Evolutionary conservation across 1,140 invertebrate genomes (phyloP).

Genomic region (Sitophilus oryzae): DNA sequence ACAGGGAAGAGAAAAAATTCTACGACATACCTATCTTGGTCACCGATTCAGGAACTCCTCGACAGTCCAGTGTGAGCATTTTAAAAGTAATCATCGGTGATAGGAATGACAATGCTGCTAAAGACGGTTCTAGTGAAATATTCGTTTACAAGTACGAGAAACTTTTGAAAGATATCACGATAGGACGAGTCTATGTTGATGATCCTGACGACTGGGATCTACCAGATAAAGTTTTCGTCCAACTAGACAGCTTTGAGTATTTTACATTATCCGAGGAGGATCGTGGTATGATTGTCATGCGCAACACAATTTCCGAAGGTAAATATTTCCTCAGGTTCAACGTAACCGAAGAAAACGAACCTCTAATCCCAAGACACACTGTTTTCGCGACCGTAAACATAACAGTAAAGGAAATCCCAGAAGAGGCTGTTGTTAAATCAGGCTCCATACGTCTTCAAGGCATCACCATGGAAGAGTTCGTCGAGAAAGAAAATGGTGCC

Average conservation of each 20-base stretch:
- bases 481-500: constrained; percentile 56
- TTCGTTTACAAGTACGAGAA: constrained; percentile 87
- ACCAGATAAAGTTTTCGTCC: constrained; percentile 76
- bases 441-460: constrained; percentile 82
- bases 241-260: constrained; percentile 51
- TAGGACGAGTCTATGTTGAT: constrained; percentile 84
- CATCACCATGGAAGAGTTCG: constrained; percentile 77
- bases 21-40: constrained; percentile 85
- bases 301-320: constrained; percentile 59
- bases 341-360: constrained; percentile 59
- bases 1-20: constrained; percentile 82
- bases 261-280: constrained; percentile 60
- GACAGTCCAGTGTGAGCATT: constrained; percentile 66
- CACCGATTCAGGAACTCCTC: constrained; percentile 69
- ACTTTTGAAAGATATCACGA: constrained; percentile 55
- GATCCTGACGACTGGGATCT: constrained; percentile 93
- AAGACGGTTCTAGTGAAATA: constrained; percentile 74
- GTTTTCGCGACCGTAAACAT: constrained; percentile 77
- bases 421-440: constrained; percentile 84
- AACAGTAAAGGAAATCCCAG: constrained; percentile 75
- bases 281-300: constrained; percentile 81
- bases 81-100: constrained; percentile 85
- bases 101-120: constrained; percentile 83
- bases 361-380: constrained; percentile 50
- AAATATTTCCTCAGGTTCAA: constrained; percentile 64